phyloP scores from a whole-genome alignment of 2,888 invertebrate genomes.

The Microdon myrmicae region DNA sequence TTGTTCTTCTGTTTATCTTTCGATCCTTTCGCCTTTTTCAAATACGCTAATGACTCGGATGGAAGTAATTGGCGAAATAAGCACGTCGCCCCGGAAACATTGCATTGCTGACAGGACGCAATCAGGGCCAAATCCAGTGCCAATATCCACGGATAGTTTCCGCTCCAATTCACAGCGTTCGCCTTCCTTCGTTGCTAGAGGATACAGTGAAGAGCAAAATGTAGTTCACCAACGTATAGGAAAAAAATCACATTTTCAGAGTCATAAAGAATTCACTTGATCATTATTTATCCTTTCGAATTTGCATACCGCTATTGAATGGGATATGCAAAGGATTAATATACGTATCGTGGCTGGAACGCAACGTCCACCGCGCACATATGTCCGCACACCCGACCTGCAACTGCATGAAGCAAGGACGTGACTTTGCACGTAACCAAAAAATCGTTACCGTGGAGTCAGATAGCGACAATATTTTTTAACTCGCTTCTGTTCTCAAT shows the following conservation, averaged over 20 bases:
- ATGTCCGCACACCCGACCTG: neutral
- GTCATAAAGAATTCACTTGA: conserved; percentile 39
- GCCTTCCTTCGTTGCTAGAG: too few species aligned
- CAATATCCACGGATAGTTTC: too few species aligned
- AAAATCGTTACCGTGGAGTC: neutral
- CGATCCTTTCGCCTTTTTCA: conserved; percentile 47
- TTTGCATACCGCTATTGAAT: conserved; percentile 16
- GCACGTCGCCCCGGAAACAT: conserved; percentile 16
- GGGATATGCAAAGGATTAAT: conserved; percentile 6
- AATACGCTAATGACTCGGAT: conserved; percentile 45
- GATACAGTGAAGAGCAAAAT: too few species aligned
- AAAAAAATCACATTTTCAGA: conserved; percentile 31
- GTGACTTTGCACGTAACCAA: conserved; percentile 9
- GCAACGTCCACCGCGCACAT: neutral
- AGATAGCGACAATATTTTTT: conserved; percentile 21
- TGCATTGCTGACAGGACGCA: conserved; percentile 45
- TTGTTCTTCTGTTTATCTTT: too few species aligned
- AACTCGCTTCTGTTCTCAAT: neutral
- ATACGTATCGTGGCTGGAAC: conserved; percentile 3
- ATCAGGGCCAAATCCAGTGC: conserved; percentile 43
- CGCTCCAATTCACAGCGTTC: too few species aligned
- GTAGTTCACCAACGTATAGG: too few species aligned
- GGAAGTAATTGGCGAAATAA: conserved; percentile 42
- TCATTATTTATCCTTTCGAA: conserved; percentile 22
- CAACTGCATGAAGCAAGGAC: conserved; percentile 15